Conservation (phyloP, 2,888 invertebrate species). For the Bembecia ichneumoniformis region DNA sequence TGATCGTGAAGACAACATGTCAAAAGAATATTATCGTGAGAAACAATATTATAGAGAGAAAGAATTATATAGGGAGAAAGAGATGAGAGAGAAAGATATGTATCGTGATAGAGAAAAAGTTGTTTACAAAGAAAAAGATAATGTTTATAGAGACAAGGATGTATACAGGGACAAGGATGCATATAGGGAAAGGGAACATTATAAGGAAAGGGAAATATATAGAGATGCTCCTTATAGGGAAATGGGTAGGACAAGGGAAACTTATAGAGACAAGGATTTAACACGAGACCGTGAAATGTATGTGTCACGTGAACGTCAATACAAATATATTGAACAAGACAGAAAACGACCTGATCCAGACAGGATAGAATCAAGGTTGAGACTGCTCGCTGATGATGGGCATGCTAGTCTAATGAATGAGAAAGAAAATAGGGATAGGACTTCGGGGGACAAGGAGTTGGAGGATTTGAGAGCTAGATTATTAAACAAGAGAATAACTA, state of each 20-base stretch:
- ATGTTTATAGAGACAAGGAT: slow-evolving; percentile 52
- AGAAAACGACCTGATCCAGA: slow-evolving; percentile 49
- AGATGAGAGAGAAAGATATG: slow-evolving; percentile 24
- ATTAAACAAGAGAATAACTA: slow-evolving; percentile 78
- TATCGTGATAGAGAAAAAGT: slow-evolving; percentile 27
- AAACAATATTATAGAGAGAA: slow-evolving; percentile 57
- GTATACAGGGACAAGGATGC: slow-evolving; percentile 50
- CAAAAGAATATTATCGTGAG: slow-evolving; percentile 64
- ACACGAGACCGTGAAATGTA: slow-evolving; percentile 44
- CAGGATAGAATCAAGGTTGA: slow-evolving; percentile 53
- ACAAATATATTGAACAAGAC: slow-evolving; percentile 49
- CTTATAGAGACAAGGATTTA: slow-evolving; percentile 42
- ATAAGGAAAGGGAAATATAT: slow-evolving; percentile 30
- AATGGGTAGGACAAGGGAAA: slow-evolving; percentile 23
- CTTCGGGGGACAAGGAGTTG: slow-evolving; percentile 74
- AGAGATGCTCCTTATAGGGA: slow-evolving; percentile 18
- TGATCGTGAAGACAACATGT: slow-evolving; percentile 55
- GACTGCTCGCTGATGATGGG: slow-evolving; percentile 50
- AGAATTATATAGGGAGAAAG: slow-evolving; percentile 43
- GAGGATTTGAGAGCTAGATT: slow-evolving; percentile 84
- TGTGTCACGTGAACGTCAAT: slow-evolving; percentile 45
- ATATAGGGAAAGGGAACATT: slow-evolving; percentile 44
- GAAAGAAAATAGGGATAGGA: slow-evolving; percentile 62
- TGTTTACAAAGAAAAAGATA: slow-evolving; percentile 49
- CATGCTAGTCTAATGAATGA: slow-evolving; percentile 51